phyloP scores from a whole-genome alignment of 1,140 invertebrate species.

The Trichoplusia ni region DNA sequence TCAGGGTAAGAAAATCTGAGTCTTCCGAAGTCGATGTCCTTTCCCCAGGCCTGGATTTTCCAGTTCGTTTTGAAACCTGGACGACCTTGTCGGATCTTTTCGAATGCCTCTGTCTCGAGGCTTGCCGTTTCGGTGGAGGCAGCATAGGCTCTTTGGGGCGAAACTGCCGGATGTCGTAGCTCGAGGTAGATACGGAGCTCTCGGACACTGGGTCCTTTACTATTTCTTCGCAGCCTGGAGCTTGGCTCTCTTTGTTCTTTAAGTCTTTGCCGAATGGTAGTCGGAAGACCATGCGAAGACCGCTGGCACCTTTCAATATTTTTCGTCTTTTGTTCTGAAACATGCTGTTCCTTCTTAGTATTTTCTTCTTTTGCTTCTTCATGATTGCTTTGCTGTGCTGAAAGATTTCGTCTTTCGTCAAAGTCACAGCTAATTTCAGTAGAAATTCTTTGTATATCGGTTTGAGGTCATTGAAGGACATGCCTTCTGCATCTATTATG shows the following conservation, averaged over 20 bases:
- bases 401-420: constrained; percentile 95
- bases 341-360: constrained; percentile 80
- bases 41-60: constrained; percentile 74
- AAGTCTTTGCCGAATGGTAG: constrained; percentile 81
- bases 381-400: constrained; percentile 94
- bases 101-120: constrained; percentile 71
- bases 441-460: constrained; percentile 95
- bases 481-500: constrained; percentile 94
- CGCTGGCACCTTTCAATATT: constrained; percentile 81
- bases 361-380: constrained; percentile 89
- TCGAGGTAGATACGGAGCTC: constrained; percentile 83
- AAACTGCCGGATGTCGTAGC: constrained; percentile 83
- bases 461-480: constrained; percentile 95
- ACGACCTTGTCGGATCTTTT: constrained; percentile 70
- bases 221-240: constrained; percentile 19
- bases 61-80: constrained; percentile 68
- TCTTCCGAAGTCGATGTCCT: constrained; percentile 85
- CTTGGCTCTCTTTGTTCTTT: constrained; percentile 71
- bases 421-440: constrained; percentile 91
- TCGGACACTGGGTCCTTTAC: constrained; percentile 77
- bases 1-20: constrained; percentile 84
- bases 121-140: constrained; percentile 69
- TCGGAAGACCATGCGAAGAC: constrained; percentile 81
- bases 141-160: constrained; percentile 78
- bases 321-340: constrained; percentile 81